Percentiles rank a stretch among this genome's conserved stretches.
Evolutionary conservation across 2,797 vertebrate species (phyloP).

Genomic region (Lutjanus campechanus): DNA sequence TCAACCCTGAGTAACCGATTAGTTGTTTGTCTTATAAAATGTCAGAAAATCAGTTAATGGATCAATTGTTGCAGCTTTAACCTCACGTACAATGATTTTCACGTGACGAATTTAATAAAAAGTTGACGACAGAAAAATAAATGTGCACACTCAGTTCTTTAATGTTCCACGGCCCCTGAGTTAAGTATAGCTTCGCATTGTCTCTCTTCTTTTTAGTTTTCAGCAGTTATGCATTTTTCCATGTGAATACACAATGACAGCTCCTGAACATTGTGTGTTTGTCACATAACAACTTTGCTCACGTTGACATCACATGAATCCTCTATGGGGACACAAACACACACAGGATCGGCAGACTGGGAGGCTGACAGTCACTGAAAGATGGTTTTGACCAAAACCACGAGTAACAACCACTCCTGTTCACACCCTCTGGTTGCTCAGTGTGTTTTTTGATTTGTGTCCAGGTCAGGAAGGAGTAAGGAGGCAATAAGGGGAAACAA

Average conservation of each 20-base stretch:
- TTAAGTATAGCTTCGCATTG: neutral
- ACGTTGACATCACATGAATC: neutral
- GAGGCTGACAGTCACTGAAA: neutral
- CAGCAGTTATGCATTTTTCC: conserved; percentile 22
- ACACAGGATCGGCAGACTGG: neutral
- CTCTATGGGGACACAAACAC: conserved; percentile 2
- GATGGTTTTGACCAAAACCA: neutral
- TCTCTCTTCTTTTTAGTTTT: neutral
- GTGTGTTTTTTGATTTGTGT: conserved; percentile 23
- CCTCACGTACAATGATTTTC: too few relatives aligned
- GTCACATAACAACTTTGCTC: neutral
- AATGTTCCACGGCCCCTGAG: neutral
- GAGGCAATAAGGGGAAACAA: conserved; percentile 43
- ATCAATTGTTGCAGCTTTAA: too few relatives aligned
- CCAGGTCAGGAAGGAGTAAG: conserved; percentile 49
- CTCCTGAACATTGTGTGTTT: neutral
- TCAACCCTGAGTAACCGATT: too few relatives aligned
- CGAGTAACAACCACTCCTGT: neutral
- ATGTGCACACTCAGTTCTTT: neutral
- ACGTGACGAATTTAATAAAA: too few relatives aligned
- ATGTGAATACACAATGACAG: neutral
- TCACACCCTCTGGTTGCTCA: neutral
- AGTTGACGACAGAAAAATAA: too few relatives aligned
- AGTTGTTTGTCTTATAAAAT: too few relatives aligned
- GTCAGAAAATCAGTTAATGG: too few relatives aligned